A percentile compares a stretch with the other conserved stretches of the same genome.
These are phyloP conservation scores for Eupithecia insigniata DNA, from an alignment of 2,888 invertebrate species.

Conservation along the genomic window DNA sequence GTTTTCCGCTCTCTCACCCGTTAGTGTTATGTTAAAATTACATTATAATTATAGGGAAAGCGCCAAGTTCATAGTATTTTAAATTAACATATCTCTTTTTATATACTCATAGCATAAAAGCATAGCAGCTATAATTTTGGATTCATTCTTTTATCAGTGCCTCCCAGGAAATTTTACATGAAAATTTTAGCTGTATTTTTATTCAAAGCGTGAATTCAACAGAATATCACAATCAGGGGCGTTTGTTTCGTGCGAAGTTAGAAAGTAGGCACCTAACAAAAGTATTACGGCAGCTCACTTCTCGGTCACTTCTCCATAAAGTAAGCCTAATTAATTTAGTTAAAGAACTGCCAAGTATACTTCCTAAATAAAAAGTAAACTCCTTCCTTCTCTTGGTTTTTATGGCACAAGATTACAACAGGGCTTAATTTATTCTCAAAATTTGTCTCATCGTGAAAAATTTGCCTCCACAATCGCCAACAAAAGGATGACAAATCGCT, in stretches of 20 bases:
- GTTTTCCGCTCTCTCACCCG: constrained; percentile 51
- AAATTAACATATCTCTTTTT: not conserved
- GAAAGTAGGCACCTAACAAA: constrained; percentile 42
- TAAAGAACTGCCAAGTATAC: constrained; percentile 50
- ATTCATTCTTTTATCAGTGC: constrained; percentile 1
- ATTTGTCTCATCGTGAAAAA: constrained; percentile 83
- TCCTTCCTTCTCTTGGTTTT: constrained; percentile 52
- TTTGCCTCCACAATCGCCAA: constrained; percentile 76
- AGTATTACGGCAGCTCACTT: constrained; percentile 42
- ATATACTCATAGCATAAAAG: not conserved
- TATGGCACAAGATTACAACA: constrained; percentile 79
- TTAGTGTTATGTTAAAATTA: constrained; percentile 4
- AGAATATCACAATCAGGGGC: constrained; percentile 45
- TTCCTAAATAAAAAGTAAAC: constrained; percentile 52
- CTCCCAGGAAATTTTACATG: constrained; percentile 34
- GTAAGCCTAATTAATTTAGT: constrained; percentile 49
- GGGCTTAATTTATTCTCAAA: constrained; percentile 81
- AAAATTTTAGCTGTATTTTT: constrained; percentile 40
- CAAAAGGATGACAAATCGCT: constrained; percentile 82
- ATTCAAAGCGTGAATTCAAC: constrained; percentile 32
- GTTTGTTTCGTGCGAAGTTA: constrained; percentile 44
- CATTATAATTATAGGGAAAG: not conserved
- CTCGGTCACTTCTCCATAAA: constrained; percentile 46
- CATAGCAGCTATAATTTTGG: not conserved
- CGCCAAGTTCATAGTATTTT: not conserved